A percentile compares a stretch with the other conserved stretches of the same genome.
Evolutionary conservation across 1,140 invertebrate species (phyloP).

Genomic region (Drosophila lacertosa): DNA sequence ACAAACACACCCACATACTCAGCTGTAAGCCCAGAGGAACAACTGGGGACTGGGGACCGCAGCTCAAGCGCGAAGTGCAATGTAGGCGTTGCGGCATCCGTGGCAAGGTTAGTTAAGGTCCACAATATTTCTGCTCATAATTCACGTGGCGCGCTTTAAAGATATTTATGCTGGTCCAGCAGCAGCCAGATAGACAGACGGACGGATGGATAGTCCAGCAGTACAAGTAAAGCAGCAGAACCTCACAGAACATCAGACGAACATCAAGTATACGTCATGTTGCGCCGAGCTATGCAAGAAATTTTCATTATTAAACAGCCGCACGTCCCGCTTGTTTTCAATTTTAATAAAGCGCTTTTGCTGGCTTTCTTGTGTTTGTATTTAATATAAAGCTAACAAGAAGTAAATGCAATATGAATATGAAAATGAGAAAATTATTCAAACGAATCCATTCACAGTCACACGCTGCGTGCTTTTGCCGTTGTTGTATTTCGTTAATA

Average conservation of each 20-base stretch:
- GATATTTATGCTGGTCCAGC: slow-evolving; percentile 11
- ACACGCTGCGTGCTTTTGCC: too few species aligned
- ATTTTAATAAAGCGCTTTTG: slow-evolving; percentile 41
- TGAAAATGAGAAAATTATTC: background rate
- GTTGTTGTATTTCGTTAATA: too few species aligned
- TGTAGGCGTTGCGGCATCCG: slow-evolving; percentile 10
- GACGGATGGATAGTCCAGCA: too few species aligned
- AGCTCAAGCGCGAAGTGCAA: slow-evolving; percentile 33
- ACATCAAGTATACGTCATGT: slow-evolving; percentile 60
- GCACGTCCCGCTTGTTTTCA: slow-evolving; percentile 17
- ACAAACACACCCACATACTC: background rate
- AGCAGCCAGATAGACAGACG: too few species aligned
- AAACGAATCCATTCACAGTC: background rate
- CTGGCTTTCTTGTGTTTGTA: background rate
- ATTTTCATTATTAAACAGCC: slow-evolving; percentile 47
- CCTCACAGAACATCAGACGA: background rate
- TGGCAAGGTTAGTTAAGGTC: slow-evolving; percentile 30
- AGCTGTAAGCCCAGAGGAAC: background rate
- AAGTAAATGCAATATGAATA: slow-evolving; percentile 10
- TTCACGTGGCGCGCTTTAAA: slow-evolving; percentile 22
- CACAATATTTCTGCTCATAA: slow-evolving; percentile 30
- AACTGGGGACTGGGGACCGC: slow-evolving; percentile 3
- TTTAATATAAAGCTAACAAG: background rate
- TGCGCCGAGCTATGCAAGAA: slow-evolving; percentile 45
- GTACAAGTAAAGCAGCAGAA: background rate